A percentile compares a stretch with the other conserved stretches of the same genome.
phyloP scores from a whole-genome alignment of 2,888 invertebrate genomes.

The Stenodema calcarata region DNA sequence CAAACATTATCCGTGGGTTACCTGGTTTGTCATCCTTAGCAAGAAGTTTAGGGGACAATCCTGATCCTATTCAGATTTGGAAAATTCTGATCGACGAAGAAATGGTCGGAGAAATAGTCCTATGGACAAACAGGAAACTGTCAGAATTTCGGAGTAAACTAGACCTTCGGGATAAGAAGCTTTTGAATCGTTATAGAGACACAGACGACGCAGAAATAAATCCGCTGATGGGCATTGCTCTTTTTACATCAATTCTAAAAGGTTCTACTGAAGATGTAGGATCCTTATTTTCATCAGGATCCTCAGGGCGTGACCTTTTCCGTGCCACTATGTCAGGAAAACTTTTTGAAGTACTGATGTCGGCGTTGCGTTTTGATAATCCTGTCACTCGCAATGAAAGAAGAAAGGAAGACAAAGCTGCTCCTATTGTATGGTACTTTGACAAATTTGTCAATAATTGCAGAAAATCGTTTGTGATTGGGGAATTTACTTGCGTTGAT shows the following conservation, averaged over 20 bases:
- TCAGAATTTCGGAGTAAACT: too few relatives aligned
- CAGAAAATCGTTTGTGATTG: constrained; percentile 36
- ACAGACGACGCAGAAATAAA: not conserved
- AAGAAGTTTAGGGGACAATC: not conserved
- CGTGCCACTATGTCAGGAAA: constrained; percentile 39
- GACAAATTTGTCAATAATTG: constrained; percentile 50
- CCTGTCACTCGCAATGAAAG: not conserved
- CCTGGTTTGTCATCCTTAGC: not conserved
- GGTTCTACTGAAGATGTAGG: not conserved
- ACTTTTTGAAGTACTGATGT: not conserved
- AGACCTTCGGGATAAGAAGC: too few relatives aligned
- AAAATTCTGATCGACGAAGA: not conserved
- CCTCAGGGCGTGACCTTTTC: not conserved
- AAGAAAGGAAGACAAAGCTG: constrained; percentile 17
- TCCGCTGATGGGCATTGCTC: not conserved
- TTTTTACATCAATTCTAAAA: not conserved
- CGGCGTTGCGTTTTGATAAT: not conserved
- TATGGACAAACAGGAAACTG: not conserved
- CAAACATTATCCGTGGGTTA: not conserved
- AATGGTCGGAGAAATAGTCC: not conserved
- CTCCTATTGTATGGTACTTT: constrained; percentile 49
- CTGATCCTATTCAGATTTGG: not conserved
- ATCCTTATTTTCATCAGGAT: not conserved
- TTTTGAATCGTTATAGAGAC: not conserved
- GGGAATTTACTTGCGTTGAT: constrained; percentile 46